Evolutionary conservation across 2,888 invertebrate genomes (phyloP), one percentile per base, ranked within the genome.

Genomic region (Epinotia bilunana): DNA sequence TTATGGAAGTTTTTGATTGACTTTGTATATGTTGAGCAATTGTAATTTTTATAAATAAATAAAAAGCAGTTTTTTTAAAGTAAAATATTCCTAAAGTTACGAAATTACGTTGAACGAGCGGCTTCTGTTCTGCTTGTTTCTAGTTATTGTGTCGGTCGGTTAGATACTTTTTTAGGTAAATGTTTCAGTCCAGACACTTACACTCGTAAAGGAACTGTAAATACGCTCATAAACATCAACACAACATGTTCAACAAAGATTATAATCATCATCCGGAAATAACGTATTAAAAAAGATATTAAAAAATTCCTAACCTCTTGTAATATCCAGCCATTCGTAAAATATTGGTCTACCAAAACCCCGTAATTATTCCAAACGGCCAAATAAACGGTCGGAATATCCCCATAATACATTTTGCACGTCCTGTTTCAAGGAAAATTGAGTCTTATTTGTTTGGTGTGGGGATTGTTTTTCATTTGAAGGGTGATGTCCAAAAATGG

Each of bases 401-500:
- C 53, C 74, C 65, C 64, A 72, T 62, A 62, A 73, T 67, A 61
- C 9, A 57, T 72, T 65, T 53, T 61, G 20, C 46, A 61, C 53
- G 49, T 11, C 1, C 12, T 18, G 13, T 18, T n/a, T 12, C 69
- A 69, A 76, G 20, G 63, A 11, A 72, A 75, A 73, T 74, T 20
- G 33, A 77, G 79, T 84, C 77, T 64, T 88, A 75, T 64, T 9
- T 0, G 5, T 13, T 3, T 12, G 0, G 3, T 0, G 13, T 73
- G 76, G 62, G 5, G 65, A 78, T 81, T 79, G 80, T 67, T 73
- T 78, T 78, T 82, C 49, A 77, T 71, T 71, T 79, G 76, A 57
- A 63, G 68, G 57, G 18, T 60, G 58, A 76, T 78, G 77, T 80
- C 83, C 87, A 79, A 87, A 89, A 90, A 90, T 87, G 85, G 85